These are phyloP conservation scores for Styela plicata DNA, from an alignment of 23 tunicate species.

Conservation along the genomic window DNA sequence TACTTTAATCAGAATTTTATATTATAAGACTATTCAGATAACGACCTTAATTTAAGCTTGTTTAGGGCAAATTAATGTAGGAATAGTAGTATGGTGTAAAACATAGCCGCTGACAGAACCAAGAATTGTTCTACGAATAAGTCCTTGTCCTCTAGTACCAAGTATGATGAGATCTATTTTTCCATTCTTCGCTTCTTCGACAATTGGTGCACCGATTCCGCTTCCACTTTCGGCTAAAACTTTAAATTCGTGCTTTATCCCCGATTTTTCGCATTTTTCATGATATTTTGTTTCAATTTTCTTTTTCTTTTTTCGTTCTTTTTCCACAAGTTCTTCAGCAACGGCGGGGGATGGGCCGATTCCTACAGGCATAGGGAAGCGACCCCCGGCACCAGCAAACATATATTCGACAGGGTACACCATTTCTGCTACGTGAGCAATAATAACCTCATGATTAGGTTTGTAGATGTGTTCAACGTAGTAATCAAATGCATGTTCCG, in stretches of 20 bases:
- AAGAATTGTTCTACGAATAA: neutral
- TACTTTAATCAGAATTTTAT: no score
- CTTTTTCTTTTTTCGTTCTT: neutral
- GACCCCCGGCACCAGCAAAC: neutral
- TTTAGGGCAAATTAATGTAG: conserved; percentile 24
- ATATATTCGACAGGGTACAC: neutral
- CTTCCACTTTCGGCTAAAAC: neutral
- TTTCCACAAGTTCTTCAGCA: neutral
- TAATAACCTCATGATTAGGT: neutral
- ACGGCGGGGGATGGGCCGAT: neutral
- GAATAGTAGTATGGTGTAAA: conserved; percentile 31
- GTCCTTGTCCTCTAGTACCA: neutral
- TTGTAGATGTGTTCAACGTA: neutral
- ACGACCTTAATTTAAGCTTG: no score
- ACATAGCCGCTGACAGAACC: conserved; percentile 37
- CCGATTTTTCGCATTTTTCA: neutral
- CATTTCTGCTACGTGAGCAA: neutral
- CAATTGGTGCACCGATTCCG: neutral
- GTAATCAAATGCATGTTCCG: neutral
- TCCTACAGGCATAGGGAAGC: neutral
- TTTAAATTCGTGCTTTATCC: neutral
- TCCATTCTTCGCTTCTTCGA: neutral
- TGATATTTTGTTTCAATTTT: neutral
- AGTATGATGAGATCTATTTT: neutral
- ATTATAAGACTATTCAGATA: no score